phyloP scores from a whole-genome alignment of 2,113 vertebrate species.

The Xiphias gladius region DNA sequence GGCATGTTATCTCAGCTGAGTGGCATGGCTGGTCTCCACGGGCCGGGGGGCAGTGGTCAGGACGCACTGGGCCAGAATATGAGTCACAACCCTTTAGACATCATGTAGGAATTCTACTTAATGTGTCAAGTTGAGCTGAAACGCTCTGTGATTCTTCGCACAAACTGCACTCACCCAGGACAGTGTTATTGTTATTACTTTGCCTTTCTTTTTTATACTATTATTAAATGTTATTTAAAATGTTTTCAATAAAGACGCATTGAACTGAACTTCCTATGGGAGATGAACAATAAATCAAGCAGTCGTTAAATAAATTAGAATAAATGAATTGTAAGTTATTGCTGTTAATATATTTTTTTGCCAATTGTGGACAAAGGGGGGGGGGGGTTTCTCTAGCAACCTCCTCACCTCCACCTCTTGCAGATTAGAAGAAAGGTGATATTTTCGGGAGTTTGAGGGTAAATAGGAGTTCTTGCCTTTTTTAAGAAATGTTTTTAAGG shows the following conservation, averaged over 20 bases:
- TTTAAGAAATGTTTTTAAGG: constrained; percentile 84
- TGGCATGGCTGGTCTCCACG: constrained; percentile 92
- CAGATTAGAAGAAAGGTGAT: constrained; percentile 80
- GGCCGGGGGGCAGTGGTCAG: constrained; percentile 88
- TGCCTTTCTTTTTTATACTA: constrained; percentile 79
- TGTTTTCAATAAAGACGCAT: constrained; percentile 85
- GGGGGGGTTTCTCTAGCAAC: constrained; percentile 46
- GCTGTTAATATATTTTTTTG: constrained; percentile 85
- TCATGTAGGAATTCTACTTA: constrained; percentile 88
- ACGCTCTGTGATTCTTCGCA: constrained; percentile 60
- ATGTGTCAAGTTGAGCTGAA: constrained; percentile 55
- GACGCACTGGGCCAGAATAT: constrained; percentile 93
- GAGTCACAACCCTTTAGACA: constrained; percentile 96
- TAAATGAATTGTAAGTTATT: constrained; percentile 93
- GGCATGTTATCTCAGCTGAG: constrained; percentile 95
- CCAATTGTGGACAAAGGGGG: constrained; percentile 83
- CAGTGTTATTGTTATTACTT: constrained; percentile 84
- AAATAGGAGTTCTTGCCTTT: constrained; percentile 80
- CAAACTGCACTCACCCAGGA: constrained; percentile 87
- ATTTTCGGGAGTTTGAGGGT: constrained; percentile 75
- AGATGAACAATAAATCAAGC: constrained; percentile 85
- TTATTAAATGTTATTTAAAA: constrained; percentile 86
- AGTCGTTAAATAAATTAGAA: constrained; percentile 82
- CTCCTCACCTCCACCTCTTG: constrained; percentile 62
- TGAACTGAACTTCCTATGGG: constrained; percentile 89